These are phyloP conservation scores for Hermetia illucens DNA, from an alignment of 1,140 invertebrate species.

Conservation along the genomic window DNA sequence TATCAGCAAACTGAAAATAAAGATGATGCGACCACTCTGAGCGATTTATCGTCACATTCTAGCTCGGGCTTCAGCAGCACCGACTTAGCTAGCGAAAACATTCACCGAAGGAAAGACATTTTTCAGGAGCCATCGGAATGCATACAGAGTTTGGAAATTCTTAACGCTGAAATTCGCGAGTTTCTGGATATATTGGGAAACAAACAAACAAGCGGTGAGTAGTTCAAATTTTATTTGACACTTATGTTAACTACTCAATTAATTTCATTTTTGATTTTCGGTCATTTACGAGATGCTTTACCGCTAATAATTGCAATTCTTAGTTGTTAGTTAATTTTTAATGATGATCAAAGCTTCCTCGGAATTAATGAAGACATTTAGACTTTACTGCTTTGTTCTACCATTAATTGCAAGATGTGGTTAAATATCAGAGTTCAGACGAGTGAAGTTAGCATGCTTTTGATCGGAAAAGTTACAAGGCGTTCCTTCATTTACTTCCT, in stretches of 20 bases:
- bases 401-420: neutral
- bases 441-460: too few species aligned
- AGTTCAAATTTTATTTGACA: neutral
- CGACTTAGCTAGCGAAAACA: conserved; percentile 43
- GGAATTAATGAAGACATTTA: neutral
- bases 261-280: too few species aligned
- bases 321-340: too few species aligned
- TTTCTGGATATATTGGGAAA: conserved; percentile 53
- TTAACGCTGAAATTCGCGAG: conserved; percentile 55
- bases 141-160: conserved; percentile 51
- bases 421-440: too few species aligned
- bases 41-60: conserved; percentile 48
- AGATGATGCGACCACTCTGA: conserved; percentile 39
- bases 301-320: too few species aligned
- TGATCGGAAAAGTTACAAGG: too few species aligned
- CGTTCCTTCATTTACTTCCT: too few species aligned
- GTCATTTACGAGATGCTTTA: too few species aligned
- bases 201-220: conserved; percentile 29
- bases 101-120: conserved; percentile 16
- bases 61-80: conserved; percentile 56
- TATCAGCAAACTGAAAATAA: conserved; percentile 30
- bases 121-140: conserved; percentile 51
- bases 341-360: neutral
- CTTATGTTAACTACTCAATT: too few species aligned
- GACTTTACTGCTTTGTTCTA: neutral